Evolutionary conservation across 2,888 invertebrate genomes (phyloP), one percentile per base, ranked within the genome.

Genomic region (Lithophane leautieri): DNA sequence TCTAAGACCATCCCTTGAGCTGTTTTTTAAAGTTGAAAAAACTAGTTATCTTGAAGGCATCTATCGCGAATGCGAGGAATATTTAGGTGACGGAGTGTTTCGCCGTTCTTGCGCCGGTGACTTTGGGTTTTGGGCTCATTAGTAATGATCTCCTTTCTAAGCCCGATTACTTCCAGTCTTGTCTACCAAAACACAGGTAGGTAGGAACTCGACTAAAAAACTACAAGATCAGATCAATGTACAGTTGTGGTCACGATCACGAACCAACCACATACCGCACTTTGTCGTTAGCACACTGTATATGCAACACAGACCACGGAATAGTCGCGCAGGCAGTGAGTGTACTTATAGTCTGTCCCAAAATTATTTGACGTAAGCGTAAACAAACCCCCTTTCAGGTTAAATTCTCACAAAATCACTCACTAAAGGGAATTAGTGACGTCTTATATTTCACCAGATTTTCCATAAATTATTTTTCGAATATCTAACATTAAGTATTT

Each of bases 161-260:
- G 19, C 25, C 19, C 4, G 4, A 28, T 65, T 65, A 65, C 7
- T 47, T 22, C 52, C 19, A n/a, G n/a, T 54, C 22, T 14, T 40
- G 40, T 2, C 28, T 16, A 34, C 16, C 7, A 50, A 52, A 52
- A 34, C 6, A 66, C 4, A n/a, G n/a, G 14, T 25, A 52, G 9
- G 0, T 25, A 28, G 19, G 22, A 12, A 0, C 22, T 4, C 1
- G 28, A 0, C 19, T 34, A 50, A 58, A 75, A 75, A 63, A 25
- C 34, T 16, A 22, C 25, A 28, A n/a, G 52, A 25, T 25, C 25
- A 50, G 34, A 28, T n/a, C 79, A 34, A 73, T 56, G 56, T 52
- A 62, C 22, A 8, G 16, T 25, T 79, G 80, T 34, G 79, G 79
- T 74, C 42, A 50, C 34, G 34, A 34, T 34, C 34, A 34, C 34